Evolutionary conservation across 2,113 vertebrate genomes (phyloP).

Genomic region (Xiphorhynchus elegans): DNA sequence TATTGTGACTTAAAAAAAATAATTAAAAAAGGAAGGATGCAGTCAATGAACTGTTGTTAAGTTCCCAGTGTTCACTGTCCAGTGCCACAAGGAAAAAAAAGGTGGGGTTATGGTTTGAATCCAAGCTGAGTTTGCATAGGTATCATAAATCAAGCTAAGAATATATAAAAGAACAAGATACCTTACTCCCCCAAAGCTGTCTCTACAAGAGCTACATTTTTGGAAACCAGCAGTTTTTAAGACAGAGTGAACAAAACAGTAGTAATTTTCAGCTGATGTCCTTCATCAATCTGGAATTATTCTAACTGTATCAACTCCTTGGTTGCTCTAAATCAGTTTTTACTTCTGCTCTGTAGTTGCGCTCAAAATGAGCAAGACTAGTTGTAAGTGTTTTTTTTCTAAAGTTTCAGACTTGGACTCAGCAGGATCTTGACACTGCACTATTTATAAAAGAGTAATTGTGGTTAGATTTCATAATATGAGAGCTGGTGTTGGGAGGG

Average conservation of each 20-base stretch:
- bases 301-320: conserved; percentile 5
- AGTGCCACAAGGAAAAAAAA: neutral
- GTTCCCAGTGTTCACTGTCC: neutral
- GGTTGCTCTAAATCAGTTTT: conserved; percentile 14
- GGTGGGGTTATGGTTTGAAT: neutral
- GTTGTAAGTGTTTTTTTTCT: neutral
- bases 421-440: conserved; percentile 6
- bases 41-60: neutral
- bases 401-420: neutral
- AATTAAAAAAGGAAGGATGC: neutral
- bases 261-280: conserved; percentile 5
- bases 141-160: neutral
- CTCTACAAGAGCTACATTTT: neutral
- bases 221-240: neutral
- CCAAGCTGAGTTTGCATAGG: neutral
- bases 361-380: neutral
- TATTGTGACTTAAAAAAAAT: neutral
- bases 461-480: conserved; percentile 47
- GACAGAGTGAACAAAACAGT: neutral
- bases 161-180: neutral
- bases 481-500: neutral
- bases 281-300: conserved; percentile 21
- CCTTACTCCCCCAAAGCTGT: neutral
- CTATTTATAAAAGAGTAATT: conserved; percentile 53
- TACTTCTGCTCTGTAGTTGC: neutral